Evolutionary conservation across 1,140 invertebrate species (phyloP).

Genomic region (Drosophila ogumai): DNA sequence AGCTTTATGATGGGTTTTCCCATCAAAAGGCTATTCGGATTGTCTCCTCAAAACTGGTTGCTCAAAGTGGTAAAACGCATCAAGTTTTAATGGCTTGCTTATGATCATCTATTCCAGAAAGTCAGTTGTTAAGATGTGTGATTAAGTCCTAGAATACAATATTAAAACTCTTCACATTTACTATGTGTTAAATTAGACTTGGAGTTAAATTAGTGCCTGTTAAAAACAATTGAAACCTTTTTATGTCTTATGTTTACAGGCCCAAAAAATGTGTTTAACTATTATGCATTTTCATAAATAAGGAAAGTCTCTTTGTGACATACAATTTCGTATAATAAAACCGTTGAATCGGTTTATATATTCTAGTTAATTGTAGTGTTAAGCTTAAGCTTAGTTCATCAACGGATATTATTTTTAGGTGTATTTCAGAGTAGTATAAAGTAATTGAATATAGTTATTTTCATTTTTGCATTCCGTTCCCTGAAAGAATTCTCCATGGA

Average conservation of each 20-base stretch:
- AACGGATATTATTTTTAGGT: too few relatives aligned
- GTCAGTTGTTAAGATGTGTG: slow-evolving; percentile 12
- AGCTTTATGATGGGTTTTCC: slow-evolving; percentile 44
- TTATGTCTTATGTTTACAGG: background rate
- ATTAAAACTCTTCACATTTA: background rate
- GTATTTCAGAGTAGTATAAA: too few relatives aligned
- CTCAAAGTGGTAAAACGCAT: slow-evolving; percentile 7
- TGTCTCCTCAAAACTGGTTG: slow-evolving; percentile 26
- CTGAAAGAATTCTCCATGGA: background rate
- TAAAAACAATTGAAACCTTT: background rate
- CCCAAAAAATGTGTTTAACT: too few relatives aligned
- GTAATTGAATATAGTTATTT: background rate
- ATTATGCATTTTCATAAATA: background rate
- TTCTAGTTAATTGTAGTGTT: too few relatives aligned
- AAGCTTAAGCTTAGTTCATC: too few relatives aligned
- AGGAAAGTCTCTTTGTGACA: background rate
- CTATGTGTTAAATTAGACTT: background rate
- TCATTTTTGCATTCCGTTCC: background rate
- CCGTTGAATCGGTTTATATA: too few relatives aligned
- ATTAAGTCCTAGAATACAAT: slow-evolving; percentile 1
- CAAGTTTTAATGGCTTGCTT: slow-evolving; percentile 13
- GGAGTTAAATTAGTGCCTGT: background rate
- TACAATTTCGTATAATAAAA: too few relatives aligned
- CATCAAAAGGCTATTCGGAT: slow-evolving; percentile 27
- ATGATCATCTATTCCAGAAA: slow-evolving; percentile 19